A percentile compares a stretch with the other conserved stretches of the same genome.
Evolutionary conservation across 2,113 vertebrate genomes (phyloP).

Genomic region (Psophia crepitans): DNA sequence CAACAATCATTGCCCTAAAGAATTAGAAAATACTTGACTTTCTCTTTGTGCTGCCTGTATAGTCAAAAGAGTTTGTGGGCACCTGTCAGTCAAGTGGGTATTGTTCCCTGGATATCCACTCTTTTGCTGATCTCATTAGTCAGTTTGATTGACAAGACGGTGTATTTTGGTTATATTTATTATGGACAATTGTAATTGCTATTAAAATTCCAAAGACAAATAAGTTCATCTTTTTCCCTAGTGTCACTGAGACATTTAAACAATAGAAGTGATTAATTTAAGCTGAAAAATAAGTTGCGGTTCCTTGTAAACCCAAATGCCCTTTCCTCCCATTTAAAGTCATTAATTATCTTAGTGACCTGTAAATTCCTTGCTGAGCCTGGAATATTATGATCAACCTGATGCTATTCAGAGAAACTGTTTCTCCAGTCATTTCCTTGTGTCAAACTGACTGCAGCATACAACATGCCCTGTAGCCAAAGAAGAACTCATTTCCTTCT

Average conservation of each 20-base stretch:
- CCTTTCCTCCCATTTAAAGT: not conserved
- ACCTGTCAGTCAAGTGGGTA: not conserved
- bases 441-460: not conserved
- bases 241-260: slow-evolving; percentile 43
- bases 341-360: not conserved
- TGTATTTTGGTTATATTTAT: not conserved
- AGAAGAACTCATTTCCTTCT: not conserved
- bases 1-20: not conserved
- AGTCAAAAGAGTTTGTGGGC: not conserved
- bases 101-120: not conserved
- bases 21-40: not conserved
- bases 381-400: not conserved
- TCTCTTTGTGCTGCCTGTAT: not conserved
- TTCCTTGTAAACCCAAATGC: not conserved
- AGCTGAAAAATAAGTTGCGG: slow-evolving; percentile 1
- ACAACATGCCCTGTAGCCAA: not conserved
- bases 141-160: not conserved
- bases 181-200: not conserved
- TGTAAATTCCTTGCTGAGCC: not conserved
- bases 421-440: not conserved
- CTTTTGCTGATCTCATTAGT: not conserved
- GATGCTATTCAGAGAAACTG: not conserved
- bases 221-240: slow-evolving; percentile 4
- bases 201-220: slow-evolving; percentile 20
- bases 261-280: slow-evolving; percentile 28